Conservation (phyloP, 2,797 vertebrate species). For the Urosaurus nigricauda region DNA sequence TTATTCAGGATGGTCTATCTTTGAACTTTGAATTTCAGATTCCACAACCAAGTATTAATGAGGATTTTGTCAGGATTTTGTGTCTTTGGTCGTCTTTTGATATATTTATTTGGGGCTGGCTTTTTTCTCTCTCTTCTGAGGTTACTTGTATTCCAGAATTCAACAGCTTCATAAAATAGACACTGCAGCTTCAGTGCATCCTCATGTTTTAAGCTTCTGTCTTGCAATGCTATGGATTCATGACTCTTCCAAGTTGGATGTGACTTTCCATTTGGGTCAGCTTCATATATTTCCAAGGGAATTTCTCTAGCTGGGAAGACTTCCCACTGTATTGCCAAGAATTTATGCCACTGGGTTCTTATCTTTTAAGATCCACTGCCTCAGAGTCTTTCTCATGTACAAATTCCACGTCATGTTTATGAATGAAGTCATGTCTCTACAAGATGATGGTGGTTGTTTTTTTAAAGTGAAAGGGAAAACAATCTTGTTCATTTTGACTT, state of each 20-base stretch:
- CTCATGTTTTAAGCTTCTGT: not conserved
- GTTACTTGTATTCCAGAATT: not conserved
- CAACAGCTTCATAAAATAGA: not conserved
- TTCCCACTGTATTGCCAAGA: slow-evolving; percentile 40
- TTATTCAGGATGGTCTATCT: not conserved
- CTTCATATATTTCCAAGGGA: not conserved
- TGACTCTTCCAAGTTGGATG: not conserved
- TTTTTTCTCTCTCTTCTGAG: not conserved
- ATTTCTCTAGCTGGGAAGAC: slow-evolving; percentile 51
- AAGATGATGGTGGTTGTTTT: slow-evolving; percentile 42
- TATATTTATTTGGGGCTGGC: not conserved
- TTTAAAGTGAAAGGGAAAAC: slow-evolving; percentile 68
- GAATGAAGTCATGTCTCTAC: slow-evolving; percentile 76
- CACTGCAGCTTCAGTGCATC: not conserved
- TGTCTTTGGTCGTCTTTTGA: not conserved
- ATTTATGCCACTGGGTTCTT: slow-evolving; percentile 57
- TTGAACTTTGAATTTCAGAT: not conserved
- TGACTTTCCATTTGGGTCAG: not conserved
- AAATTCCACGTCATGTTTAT: slow-evolving; percentile 74
- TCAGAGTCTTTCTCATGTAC: slow-evolving; percentile 65
- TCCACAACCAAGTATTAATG: not conserved
- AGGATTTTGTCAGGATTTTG: not conserved
- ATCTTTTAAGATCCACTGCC: slow-evolving; percentile 70
- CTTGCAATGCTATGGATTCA: no score
- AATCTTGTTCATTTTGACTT: slow-evolving; percentile 50